Conservation (phyloP, 2,888 invertebrate genomes). For the Pardosa pseudoannulata region DNA sequence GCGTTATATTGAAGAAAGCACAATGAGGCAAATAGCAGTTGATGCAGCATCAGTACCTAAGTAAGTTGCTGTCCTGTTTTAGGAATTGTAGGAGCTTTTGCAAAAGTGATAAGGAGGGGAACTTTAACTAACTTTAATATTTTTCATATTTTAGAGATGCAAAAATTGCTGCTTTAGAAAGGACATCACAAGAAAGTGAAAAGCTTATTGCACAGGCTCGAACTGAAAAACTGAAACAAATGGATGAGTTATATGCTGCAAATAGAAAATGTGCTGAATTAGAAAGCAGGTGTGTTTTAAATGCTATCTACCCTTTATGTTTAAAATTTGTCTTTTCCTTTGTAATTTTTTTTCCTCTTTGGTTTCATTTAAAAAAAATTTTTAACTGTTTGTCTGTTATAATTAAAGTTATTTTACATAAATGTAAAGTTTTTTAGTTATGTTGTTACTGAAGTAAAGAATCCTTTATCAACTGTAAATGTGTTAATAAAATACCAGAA, state of each 20-base stretch:
- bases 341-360: neutral
- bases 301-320: too few species aligned
- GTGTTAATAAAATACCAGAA: too few species aligned
- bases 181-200: slow-evolving; percentile 88
- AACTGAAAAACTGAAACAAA: slow-evolving; percentile 89
- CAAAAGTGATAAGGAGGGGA: neutral
- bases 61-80: slow-evolving; percentile 78
- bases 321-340: neutral
- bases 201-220: slow-evolving; percentile 90
- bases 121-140: too few species aligned
- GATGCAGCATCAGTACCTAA: slow-evolving; percentile 87
- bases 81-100: neutral
- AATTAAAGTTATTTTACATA: too few species aligned
- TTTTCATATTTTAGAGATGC: slow-evolving; percentile 82
- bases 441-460: too few species aligned
- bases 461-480: too few species aligned
- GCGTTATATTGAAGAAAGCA: slow-evolving; percentile 88
- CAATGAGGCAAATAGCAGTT: slow-evolving; percentile 87
- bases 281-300: slow-evolving; percentile 84
- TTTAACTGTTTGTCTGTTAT: too few species aligned
- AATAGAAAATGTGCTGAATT: slow-evolving; percentile 91
- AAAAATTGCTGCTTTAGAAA: slow-evolving; percentile 88
- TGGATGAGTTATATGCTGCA: slow-evolving; percentile 91
- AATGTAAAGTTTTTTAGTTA: too few species aligned
- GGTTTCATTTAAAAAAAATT: too few species aligned